Evolutionary conservation across 1,140 invertebrate genomes (phyloP).

Genomic region (Brachionus paranguensis): DNA sequence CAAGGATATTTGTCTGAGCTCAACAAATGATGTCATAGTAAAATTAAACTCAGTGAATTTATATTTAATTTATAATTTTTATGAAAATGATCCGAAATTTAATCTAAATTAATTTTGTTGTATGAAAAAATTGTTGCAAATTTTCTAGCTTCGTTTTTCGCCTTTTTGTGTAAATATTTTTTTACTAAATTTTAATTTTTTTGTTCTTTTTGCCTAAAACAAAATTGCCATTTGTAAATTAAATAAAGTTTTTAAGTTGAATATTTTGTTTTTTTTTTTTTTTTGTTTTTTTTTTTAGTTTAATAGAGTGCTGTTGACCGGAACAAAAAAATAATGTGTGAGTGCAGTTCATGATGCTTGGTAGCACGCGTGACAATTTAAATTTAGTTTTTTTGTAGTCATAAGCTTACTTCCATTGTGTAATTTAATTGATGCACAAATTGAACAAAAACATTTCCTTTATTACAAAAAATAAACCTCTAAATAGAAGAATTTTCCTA

Average conservation of each 20-base stretch:
- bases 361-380: too few relatives aligned
- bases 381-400: too few relatives aligned
- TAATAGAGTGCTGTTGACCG: too few relatives aligned
- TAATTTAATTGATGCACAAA: too few relatives aligned
- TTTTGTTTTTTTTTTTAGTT: too few relatives aligned
- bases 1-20: not conserved
- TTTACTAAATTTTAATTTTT: not conserved
- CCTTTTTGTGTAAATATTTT: not conserved
- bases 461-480: too few relatives aligned
- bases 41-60: constrained; percentile 19
- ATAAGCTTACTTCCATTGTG: too few relatives aligned
- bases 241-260: not conserved
- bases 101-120: constrained; percentile 14
- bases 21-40: not conserved
- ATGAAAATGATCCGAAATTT: not conserved
- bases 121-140: not conserved
- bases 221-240: not conserved
- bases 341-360: too few relatives aligned
- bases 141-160: not conserved
- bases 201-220: not conserved
- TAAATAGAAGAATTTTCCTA: too few relatives aligned
- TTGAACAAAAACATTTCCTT: too few relatives aligned
- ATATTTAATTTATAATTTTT: not conserved
- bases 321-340: too few relatives aligned
- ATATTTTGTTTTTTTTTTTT: too few relatives aligned